These are phyloP conservation scores for Volucella bombylans DNA, from an alignment of 2,888 invertebrate species.

Conservation along the genomic window DNA sequence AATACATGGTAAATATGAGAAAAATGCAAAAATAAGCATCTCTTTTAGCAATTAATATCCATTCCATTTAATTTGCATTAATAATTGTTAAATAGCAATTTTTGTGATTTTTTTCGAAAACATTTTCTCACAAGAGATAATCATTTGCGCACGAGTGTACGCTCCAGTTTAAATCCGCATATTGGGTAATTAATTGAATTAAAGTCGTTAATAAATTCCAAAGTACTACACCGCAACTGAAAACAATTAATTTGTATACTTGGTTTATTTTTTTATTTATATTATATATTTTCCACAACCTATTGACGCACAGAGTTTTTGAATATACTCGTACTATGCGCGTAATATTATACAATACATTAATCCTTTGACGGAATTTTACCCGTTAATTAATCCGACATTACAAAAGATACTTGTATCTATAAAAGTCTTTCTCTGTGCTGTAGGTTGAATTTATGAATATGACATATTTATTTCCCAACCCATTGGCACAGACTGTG, in stretches of 20 bases:
- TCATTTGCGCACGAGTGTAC: slow-evolving; percentile 22
- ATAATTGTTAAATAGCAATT: slow-evolving; percentile 51
- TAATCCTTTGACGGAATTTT: slow-evolving; percentile 26
- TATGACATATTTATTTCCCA: slow-evolving; percentile 9
- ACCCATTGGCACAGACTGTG: slow-evolving; percentile 29
- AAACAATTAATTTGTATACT: slow-evolving; percentile 43
- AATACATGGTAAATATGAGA: slow-evolving; percentile 31
- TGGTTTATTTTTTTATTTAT: background rate
- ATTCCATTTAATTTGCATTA: slow-evolving; percentile 72
- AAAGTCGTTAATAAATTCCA: slow-evolving; percentile 39
- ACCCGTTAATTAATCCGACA: background rate
- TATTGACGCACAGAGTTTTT: slow-evolving; percentile 14
- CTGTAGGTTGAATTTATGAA: slow-evolving; percentile 13
- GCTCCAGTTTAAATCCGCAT: slow-evolving; percentile 16
- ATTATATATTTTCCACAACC: slow-evolving; percentile 11
- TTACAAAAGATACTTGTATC: background rate
- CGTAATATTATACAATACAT: slow-evolving; percentile 36
- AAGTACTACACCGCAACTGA: slow-evolving; percentile 27
- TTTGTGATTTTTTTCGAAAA: slow-evolving; percentile 17
- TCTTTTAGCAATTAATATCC: slow-evolving; percentile 68
- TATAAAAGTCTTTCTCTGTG: background rate
- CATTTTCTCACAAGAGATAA: slow-evolving; percentile 55
- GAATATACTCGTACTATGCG: background rate
- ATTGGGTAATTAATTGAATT: slow-evolving; percentile 66
- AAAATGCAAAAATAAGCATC: slow-evolving; percentile 22